Conservation (phyloP, 2,113 vertebrate genomes). For the Syngnathus scovelli region DNA sequence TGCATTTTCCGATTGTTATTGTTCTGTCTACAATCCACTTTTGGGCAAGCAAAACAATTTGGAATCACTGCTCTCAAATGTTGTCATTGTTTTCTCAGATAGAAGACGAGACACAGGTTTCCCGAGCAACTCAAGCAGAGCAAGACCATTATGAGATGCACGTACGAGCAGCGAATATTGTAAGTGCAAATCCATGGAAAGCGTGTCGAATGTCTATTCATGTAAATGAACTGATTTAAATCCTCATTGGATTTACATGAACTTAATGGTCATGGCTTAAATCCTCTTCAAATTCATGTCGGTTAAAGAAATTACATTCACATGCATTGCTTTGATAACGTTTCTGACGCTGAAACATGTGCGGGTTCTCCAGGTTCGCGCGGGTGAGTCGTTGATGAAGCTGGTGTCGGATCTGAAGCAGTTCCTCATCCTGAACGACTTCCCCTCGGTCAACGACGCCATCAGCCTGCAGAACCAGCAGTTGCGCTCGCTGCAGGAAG, state of each 20-base stretch:
- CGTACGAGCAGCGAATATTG: constrained; percentile 93
- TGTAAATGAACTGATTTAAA: neutral
- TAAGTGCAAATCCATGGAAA: constrained; percentile 66
- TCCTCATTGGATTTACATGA: neutral
- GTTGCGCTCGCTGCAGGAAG: constrained; percentile 85
- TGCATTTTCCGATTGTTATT: too few species aligned
- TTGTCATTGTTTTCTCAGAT: constrained; percentile 67
- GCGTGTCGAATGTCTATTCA: neutral
- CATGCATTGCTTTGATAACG: too few species aligned
- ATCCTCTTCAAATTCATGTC: neutral
- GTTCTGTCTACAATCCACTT: neutral
- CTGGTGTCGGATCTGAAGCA: constrained; percentile 97
- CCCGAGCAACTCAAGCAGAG: constrained; percentile 89
- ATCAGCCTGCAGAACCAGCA: constrained; percentile 93
- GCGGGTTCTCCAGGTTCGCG: constrained; percentile 77
- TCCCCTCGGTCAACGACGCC: constrained; percentile 93
- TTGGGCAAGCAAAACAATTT: neutral
- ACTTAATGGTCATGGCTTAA: neutral
- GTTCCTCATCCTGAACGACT: constrained; percentile 96
- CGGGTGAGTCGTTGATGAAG: constrained; percentile 95
- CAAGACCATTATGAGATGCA: constrained; percentile 99
- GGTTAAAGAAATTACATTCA: too few species aligned
- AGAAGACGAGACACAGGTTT: constrained; percentile 95
- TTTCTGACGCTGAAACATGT: neutral
- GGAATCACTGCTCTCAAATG: neutral